These are phyloP conservation scores for Heterodera filipjevi DNA, from an alignment of 2,888 invertebrate genomes.

Conservation along the genomic window DNA sequence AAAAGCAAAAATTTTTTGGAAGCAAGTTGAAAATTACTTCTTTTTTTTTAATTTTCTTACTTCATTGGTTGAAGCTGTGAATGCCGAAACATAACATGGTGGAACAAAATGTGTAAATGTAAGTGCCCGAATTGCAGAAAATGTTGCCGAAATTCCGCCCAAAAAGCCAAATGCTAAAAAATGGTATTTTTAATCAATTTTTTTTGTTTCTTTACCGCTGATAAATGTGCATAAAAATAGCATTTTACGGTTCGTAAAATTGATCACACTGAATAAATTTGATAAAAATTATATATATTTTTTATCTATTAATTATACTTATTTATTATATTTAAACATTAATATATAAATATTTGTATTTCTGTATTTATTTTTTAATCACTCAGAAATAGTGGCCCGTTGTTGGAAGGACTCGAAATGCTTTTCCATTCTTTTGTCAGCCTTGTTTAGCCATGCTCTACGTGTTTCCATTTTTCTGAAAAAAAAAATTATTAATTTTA, in stretches of 20 bases:
- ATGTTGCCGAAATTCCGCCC: conserved; percentile 61
- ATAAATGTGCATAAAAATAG: conserved; percentile 21
- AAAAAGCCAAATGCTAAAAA: conserved; percentile 53
- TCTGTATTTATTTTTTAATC: not conserved
- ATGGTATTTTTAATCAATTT: not conserved
- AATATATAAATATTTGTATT: conserved; percentile 9
- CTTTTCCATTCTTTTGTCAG: conserved; percentile 18
- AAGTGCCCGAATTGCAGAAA: conserved; percentile 57
- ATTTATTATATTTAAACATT: not conserved
- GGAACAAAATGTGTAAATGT: conserved; percentile 52
- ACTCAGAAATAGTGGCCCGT: not conserved
- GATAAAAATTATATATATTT: not conserved
- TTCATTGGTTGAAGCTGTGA: conserved; percentile 28
- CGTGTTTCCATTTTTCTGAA: conserved; percentile 34
- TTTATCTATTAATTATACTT: not conserved
- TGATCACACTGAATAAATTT: conserved; percentile 19
- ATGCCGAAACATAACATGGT: conserved; percentile 55
- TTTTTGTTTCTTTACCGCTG: not conserved
- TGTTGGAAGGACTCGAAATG: not conserved
- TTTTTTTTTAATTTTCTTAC: not conserved
- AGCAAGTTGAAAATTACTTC: not conserved
- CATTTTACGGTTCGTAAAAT: conserved; percentile 9
- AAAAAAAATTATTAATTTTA: no score
- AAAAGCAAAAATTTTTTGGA: no score
- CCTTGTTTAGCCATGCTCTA: not conserved